phyloP scores from a whole-genome alignment of 2,113 vertebrate species.

The Corvus hawaiiensis region DNA sequence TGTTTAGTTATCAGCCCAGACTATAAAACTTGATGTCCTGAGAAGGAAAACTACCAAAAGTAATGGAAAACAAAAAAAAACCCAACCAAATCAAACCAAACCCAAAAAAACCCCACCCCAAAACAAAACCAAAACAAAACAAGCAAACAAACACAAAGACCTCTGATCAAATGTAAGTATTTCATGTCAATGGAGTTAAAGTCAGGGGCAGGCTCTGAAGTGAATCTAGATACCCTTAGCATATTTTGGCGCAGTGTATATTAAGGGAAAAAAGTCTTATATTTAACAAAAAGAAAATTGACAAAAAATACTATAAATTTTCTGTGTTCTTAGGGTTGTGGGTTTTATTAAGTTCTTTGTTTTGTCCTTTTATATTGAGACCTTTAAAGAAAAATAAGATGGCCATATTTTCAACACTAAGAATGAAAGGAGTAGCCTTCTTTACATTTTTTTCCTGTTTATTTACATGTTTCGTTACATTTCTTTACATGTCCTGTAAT shows the following conservation, averaged over 20 bases:
- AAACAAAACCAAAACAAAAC: neutral
- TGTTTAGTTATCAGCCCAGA: neutral
- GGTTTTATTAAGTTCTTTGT: neutral
- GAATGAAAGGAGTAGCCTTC: neutral
- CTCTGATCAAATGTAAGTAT: neutral
- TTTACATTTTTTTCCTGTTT: neutral
- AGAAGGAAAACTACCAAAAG: neutral
- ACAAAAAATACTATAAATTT: neutral
- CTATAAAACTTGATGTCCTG: neutral
- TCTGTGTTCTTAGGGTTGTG: neutral
- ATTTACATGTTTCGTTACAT: neutral
- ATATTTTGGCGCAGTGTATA: neutral
- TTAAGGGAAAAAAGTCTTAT: neutral
- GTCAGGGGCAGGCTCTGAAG: neutral
- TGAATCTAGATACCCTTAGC: neutral
- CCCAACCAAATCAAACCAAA: neutral
- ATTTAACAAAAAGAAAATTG: neutral
- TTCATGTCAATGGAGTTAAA: neutral
- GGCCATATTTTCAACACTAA: neutral
- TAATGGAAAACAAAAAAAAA: neutral
- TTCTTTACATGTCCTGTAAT: neutral
- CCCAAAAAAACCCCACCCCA: neutral
- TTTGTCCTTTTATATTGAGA: neutral
- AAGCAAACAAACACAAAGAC: neutral
- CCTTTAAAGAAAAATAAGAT: neutral